Evolutionary conservation across 2,888 invertebrate genomes (phyloP).

Genomic region (Theodoxus fluviatilis): DNA sequence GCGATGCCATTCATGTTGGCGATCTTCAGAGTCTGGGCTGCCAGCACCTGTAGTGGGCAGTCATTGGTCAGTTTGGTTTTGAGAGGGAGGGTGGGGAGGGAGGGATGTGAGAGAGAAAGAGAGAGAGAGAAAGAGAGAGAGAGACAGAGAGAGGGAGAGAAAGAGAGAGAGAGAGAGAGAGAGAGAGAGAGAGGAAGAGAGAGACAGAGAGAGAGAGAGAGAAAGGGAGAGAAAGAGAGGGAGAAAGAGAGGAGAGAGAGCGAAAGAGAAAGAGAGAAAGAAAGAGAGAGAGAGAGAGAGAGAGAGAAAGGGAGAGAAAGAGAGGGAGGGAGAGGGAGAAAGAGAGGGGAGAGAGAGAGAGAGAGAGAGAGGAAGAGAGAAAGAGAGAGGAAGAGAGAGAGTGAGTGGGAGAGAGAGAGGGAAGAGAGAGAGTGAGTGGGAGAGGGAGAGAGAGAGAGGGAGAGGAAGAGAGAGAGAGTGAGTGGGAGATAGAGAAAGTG

Average conservation of each 20-base stretch:
- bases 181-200: no score
- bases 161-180: no score
- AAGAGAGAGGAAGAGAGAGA: slow-evolving; percentile 19
- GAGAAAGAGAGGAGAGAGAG: slow-evolving; percentile 16
- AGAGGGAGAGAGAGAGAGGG: slow-evolving; percentile 15
- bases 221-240: no score
- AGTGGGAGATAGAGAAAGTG: slow-evolving; percentile 12
- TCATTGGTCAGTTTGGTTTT: neutral
- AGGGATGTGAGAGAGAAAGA: neutral
- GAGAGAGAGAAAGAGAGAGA: neutral
- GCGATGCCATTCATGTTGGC: slow-evolving; percentile 39
- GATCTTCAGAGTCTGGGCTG: slow-evolving; percentile 39
- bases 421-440: neutral
- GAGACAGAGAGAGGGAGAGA: slow-evolving; percentile 10
- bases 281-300: slow-evolving; percentile 12
- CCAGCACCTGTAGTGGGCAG: slow-evolving; percentile 32
- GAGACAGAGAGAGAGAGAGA: no score
- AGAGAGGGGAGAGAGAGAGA: slow-evolving; percentile 15
- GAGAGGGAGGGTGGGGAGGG: neutral
- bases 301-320: slow-evolving; percentile 18
- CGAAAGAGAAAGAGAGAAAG: neutral
- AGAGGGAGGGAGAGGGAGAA: slow-evolving; percentile 10
- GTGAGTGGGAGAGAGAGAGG: slow-evolving; percentile 16
- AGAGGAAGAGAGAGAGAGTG: slow-evolving; percentile 6
- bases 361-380: slow-evolving; percentile 8